These are phyloP conservation scores for Drosophila aldrichi DNA, from an alignment of 2,888 invertebrate genomes.

Conservation along the genomic window DNA sequence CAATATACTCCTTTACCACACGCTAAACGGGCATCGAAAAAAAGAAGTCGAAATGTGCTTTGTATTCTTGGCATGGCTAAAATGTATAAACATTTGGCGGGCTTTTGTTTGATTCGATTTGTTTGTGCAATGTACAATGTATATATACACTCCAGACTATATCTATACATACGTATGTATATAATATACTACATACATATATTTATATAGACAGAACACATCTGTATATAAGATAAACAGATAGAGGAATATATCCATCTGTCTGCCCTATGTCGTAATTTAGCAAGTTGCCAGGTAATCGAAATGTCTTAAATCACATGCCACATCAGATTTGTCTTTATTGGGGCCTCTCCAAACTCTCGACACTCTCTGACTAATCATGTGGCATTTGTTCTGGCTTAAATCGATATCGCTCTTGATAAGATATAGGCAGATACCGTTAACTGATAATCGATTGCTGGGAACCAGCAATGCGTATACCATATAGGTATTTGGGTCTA, in stretches of 20 bases:
- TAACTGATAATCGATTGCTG: slow-evolving; percentile 45
- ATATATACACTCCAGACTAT: slow-evolving; percentile 1
- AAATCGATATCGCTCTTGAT: slow-evolving; percentile 50
- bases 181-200: not conserved
- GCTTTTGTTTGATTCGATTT: slow-evolving; percentile 63
- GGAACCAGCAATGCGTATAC: not conserved
- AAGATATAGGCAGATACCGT: slow-evolving; percentile 56
- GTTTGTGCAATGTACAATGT: slow-evolving; percentile 50
- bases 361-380: slow-evolving; percentile 60
- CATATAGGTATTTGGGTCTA: not conserved
- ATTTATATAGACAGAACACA: not conserved
- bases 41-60: slow-evolving; percentile 50
- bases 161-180: slow-evolving; percentile 25
- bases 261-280: slow-evolving; percentile 53
- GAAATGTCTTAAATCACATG: slow-evolving; percentile 47
- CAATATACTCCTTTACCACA: not conserved
- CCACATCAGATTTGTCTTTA: slow-evolving; percentile 28
- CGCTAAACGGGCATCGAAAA: not conserved
- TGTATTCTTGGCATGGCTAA: slow-evolving; percentile 59
- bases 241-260: slow-evolving; percentile 58
- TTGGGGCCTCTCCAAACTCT: not conserved
- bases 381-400: slow-evolving; percentile 33
- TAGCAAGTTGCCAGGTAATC: slow-evolving; percentile 40
- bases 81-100: slow-evolving; percentile 63
- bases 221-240: slow-evolving; percentile 3